phyloP scores from a whole-genome alignment of 30 jellyfish, hydroid and myxozoan species.

The Pseudorhiza aurosa region DNA sequence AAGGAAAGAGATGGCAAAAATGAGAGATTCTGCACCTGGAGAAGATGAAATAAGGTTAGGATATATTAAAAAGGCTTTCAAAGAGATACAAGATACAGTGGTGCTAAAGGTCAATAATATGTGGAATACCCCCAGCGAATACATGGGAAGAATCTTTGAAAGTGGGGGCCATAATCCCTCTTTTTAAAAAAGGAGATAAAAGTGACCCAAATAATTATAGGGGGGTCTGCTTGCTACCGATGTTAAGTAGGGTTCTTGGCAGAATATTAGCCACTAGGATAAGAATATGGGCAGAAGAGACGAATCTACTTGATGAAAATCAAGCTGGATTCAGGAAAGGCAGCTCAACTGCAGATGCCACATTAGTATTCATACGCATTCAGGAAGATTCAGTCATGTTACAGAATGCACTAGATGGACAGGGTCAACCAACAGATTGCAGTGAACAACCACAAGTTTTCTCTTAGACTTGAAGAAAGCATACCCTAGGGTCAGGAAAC shows the following conservation, averaged over 20 bases:
- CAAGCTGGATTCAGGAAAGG: not conserved
- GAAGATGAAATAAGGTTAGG: not conserved
- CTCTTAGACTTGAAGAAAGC: not conserved
- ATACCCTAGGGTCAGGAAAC: not conserved
- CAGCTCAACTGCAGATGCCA: not conserved
- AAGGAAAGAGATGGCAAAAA: not conserved
- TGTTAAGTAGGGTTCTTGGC: not conserved
- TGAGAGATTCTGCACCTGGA: constrained; percentile 2
- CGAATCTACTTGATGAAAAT: not conserved
- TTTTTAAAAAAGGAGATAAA: not conserved
- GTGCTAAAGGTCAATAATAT: not conserved
- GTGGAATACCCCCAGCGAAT: too few relatives aligned
- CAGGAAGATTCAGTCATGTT: not conserved
- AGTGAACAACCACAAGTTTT: not conserved
- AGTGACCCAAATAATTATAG: not conserved
- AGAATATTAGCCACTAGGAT: not conserved
- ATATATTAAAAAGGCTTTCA: not conserved
- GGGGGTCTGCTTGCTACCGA: constrained; percentile 2
- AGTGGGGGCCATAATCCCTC: too few relatives aligned
- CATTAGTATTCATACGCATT: not conserved
- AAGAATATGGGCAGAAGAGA: not conserved
- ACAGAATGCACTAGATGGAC: not conserved
- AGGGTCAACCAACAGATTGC: not conserved
- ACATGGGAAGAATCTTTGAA: too few relatives aligned
- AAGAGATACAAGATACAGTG: not conserved